phyloP scores from a whole-genome alignment of 2,113 vertebrate species.

The Barnardius zonarius region DNA sequence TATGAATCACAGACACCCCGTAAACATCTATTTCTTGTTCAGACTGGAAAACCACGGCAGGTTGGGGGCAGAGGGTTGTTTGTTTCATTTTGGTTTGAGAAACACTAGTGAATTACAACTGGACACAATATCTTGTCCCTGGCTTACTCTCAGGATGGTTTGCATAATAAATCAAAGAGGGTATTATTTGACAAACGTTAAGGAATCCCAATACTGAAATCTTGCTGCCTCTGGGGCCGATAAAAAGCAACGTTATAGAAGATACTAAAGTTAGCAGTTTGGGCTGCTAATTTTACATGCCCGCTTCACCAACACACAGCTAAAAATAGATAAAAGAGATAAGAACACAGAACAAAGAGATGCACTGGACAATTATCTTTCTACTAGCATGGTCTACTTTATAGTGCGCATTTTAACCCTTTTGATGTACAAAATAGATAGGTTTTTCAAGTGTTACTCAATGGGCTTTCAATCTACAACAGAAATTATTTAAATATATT shows the following conservation, averaged over 20 bases:
- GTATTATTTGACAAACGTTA: background rate
- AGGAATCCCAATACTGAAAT: background rate
- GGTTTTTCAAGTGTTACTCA: background rate
- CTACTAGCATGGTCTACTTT: background rate
- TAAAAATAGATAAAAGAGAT: slow-evolving; percentile 53
- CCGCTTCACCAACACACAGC: background rate
- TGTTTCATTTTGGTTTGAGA: background rate
- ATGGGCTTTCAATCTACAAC: background rate
- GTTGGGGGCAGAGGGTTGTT: background rate
- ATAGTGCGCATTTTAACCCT: background rate
- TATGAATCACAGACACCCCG: background rate
- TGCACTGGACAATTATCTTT: slow-evolving; percentile 30
- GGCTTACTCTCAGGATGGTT: background rate
- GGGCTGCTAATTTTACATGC: slow-evolving; percentile 22
- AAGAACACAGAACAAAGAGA: slow-evolving; percentile 48
- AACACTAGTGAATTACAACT: background rate
- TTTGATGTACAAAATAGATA: background rate
- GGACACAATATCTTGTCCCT: background rate
- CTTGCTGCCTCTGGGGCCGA: slow-evolving; percentile 14
- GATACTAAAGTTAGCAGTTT: slow-evolving; percentile 1
- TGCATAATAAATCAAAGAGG: background rate
- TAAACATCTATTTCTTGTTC: background rate
- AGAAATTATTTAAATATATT: background rate
- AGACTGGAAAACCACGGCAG: background rate
- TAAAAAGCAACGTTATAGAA: background rate